These are phyloP conservation scores for Strigamia transsilvanica DNA, from an alignment of 2,888 invertebrate species.

Conservation along the genomic window DNA sequence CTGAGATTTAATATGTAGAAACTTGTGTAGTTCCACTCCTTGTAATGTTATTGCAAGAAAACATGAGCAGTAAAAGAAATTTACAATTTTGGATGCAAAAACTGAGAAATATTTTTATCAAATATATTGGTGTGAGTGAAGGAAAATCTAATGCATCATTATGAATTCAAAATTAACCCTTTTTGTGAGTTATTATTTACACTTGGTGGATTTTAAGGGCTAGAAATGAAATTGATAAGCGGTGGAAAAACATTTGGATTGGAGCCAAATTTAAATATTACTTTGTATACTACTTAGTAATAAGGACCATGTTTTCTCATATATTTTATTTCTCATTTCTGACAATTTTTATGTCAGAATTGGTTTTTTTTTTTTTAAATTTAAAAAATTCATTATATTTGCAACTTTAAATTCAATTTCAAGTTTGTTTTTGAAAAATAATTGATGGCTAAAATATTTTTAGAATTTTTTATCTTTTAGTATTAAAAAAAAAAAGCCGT, in stretches of 20 bases:
- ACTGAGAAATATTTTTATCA: neutral
- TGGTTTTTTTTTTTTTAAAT: neutral
- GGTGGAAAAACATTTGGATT: constrained; percentile 23
- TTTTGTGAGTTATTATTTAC: constrained; percentile 6
- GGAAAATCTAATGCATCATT: neutral
- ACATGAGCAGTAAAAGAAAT: neutral
- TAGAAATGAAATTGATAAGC: constrained; percentile 37
- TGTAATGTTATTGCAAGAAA: too few species aligned
- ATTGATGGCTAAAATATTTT: neutral
- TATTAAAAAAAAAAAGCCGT: neutral
- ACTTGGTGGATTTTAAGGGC: constrained; percentile 28
- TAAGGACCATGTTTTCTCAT: constrained; percentile 12
- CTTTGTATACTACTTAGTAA: constrained; percentile 36
- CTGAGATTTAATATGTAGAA: too few species aligned
- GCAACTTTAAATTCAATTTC: neutral
- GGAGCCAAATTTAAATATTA: constrained; percentile 29
- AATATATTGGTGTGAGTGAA: neutral
- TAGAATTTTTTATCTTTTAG: neutral
- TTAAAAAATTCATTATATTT: neutral
- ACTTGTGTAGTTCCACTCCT: too few species aligned
- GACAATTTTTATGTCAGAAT: constrained; percentile 7
- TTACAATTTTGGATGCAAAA: neutral
- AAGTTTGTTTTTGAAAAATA: constrained; percentile 11
- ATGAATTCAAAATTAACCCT: neutral
- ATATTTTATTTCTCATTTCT: neutral